Conservation (phyloP, 1,140 invertebrate species). For the Diorhabda elongata region DNA sequence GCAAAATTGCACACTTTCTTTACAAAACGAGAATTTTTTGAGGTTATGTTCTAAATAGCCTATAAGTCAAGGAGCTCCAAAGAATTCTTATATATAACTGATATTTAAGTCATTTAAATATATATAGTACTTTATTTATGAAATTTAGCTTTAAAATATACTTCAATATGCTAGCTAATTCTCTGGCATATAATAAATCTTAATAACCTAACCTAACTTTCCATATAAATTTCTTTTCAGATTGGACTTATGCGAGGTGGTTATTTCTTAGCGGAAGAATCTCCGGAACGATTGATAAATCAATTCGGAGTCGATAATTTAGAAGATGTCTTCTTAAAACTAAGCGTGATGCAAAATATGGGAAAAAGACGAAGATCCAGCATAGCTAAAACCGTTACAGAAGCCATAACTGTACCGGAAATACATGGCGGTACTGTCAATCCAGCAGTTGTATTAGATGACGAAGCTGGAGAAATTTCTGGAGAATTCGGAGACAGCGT, state of each 20-base stretch:
- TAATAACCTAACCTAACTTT: too few relatives aligned
- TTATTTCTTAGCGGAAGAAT: conserved; percentile 84
- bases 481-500: conserved; percentile 83
- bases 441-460: conserved; percentile 60
- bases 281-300: conserved; percentile 73
- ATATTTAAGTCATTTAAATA: too few relatives aligned
- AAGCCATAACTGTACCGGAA: conserved; percentile 55
- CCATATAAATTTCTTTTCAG: conserved; percentile 47
- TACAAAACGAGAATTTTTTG: too few relatives aligned
- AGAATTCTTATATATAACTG: too few relatives aligned
- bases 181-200: too few relatives aligned
- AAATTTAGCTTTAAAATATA: too few relatives aligned
- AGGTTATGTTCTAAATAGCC: too few relatives aligned
- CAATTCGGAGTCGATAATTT: conserved; percentile 75
- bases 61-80: too few relatives aligned
- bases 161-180: too few relatives aligned
- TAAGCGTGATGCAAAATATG: conserved; percentile 78
- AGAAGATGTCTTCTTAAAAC: conserved; percentile 89
- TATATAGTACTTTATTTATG: too few relatives aligned
- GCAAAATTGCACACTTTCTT: too few relatives aligned
- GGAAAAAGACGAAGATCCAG: conserved; percentile 72
- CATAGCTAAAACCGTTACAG: conserved; percentile 69
- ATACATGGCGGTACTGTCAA: conserved; percentile 48
- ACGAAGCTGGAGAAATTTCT: conserved; percentile 71
- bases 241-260: conserved; percentile 92